Conservation (phyloP, 2,888 invertebrate genomes). For the Apodemia duryi region DNA sequence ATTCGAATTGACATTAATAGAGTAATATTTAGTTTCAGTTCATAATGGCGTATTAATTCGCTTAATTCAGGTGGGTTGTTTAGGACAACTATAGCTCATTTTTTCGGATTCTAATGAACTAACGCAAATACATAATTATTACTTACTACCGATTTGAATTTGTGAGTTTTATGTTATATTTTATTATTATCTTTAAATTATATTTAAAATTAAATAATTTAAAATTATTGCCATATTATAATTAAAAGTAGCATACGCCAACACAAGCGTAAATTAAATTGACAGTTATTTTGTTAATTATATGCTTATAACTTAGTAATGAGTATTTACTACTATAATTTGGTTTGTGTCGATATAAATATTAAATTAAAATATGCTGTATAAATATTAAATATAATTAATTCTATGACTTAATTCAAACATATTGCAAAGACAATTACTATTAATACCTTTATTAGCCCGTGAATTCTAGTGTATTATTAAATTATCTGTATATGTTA, state of each 20-base stretch:
- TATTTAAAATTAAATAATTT: neutral
- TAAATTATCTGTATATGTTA: conserved; percentile 8
- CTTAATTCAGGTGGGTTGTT: too few relatives aligned
- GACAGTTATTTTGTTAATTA: neutral
- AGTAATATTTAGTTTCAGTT: neutral
- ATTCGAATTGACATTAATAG: conserved; percentile 1
- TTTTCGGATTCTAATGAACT: too few relatives aligned
- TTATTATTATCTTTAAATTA: too few relatives aligned
- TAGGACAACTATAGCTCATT: too few relatives aligned
- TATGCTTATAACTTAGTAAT: neutral
- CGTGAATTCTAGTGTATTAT: conserved; percentile 12
- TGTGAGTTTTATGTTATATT: too few relatives aligned
- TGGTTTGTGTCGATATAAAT: neutral
- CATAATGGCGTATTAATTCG: too few relatives aligned
- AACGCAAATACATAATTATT: too few relatives aligned
- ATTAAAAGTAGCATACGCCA: too few relatives aligned
- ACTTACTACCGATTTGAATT: too few relatives aligned
- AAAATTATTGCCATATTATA: neutral
- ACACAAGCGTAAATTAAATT: too few relatives aligned
- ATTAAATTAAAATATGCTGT: neutral
- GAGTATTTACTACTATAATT: neutral
- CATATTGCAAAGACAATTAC: neutral
- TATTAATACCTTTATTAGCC: conserved; percentile 8
- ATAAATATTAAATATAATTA: neutral
- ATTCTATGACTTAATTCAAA: neutral